Base-by-base conservation (phyloP, 2,113 vertebrate genomes). In the Camelus dromedarius region DNA sequence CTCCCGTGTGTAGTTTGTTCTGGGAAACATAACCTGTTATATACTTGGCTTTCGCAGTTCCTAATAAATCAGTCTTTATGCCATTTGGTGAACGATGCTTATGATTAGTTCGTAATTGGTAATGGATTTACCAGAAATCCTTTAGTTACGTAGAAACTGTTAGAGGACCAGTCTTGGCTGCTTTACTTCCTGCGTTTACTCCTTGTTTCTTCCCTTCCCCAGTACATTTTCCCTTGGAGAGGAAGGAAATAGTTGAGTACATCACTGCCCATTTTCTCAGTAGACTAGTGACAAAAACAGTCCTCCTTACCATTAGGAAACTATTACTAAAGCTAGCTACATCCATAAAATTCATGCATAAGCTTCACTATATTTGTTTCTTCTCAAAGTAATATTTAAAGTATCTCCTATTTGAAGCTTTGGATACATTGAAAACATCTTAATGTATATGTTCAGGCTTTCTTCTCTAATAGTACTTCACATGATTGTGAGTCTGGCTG, bases 391-490 rank as follows among this genome's bases (percentile, higher is more conserved):
- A 76, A 5, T 96, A 54, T 70, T 92, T 60, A 88, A 82, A 91
- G 24, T 95, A 19, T 87, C 14, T 15, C 14, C 30, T 67, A 9
- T 50, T 60, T 75, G 79, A 96, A 69, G 35, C 38, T 15, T 90
- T 92, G 73, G 54, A 56, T 86, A 83, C n/a, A 66, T 67, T 93
- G 67, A 85, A 91, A 89, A 93, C 50, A 69, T 89, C 92, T 86
- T 72, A 42, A 10, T 50, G 58, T 70, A 0, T 79, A 19, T 66
- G 20, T 85, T 87, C 24, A 96, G 35, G 12, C 14, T 76, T 90
- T 26, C 14, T 95, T 66, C 14, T 86, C 8, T 86, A 72, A 81
- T 24, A 89, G 14, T 67, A 60, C 28, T 89, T 96, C 18, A 79
- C 20, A n/a, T 48, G 20, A 32, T 64, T 75, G 18, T 93, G 50